These are phyloP conservation scores for Papilio protenor DNA, from an alignment of 2,888 invertebrate genomes.

Conservation along the genomic window DNA sequence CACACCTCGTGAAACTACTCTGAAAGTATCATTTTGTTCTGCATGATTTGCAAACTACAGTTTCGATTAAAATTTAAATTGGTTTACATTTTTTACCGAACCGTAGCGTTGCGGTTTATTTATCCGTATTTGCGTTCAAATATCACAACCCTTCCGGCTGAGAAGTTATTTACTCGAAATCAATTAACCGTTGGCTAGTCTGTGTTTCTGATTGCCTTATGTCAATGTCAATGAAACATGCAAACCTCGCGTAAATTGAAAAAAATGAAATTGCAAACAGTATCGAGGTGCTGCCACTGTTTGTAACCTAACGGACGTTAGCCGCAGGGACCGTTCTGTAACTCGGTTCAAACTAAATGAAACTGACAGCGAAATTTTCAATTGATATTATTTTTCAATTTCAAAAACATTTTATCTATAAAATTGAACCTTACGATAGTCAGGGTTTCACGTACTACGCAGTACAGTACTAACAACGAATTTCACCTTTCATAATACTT, in stretches of 20 bases:
- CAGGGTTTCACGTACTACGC: too few relatives aligned
- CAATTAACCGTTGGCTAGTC: neutral
- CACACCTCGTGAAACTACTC: neutral
- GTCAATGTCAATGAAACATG: slow-evolving; percentile 15
- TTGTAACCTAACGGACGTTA: neutral
- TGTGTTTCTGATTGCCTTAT: neutral
- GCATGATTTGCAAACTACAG: neutral
- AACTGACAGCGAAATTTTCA: neutral
- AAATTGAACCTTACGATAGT: too few relatives aligned
- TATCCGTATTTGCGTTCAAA: slow-evolving; percentile 1
- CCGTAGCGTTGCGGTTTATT: neutral
- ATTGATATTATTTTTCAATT: neutral
- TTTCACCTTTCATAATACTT: too few relatives aligned
- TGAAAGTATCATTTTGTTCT: neutral
- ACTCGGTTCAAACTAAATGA: neutral
- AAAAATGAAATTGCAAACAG: neutral
- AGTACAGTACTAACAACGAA: too few relatives aligned
- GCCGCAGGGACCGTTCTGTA: neutral
- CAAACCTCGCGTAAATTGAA: neutral
- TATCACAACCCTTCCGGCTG: neutral
- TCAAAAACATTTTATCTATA: neutral
- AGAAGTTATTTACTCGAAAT: neutral
- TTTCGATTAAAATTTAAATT: neutral
- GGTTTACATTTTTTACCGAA: neutral
- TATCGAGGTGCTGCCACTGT: neutral